These are phyloP conservation scores for Vanacampus margaritifer DNA, from an alignment of 2,113 vertebrate genomes.

Conservation along the genomic window DNA sequence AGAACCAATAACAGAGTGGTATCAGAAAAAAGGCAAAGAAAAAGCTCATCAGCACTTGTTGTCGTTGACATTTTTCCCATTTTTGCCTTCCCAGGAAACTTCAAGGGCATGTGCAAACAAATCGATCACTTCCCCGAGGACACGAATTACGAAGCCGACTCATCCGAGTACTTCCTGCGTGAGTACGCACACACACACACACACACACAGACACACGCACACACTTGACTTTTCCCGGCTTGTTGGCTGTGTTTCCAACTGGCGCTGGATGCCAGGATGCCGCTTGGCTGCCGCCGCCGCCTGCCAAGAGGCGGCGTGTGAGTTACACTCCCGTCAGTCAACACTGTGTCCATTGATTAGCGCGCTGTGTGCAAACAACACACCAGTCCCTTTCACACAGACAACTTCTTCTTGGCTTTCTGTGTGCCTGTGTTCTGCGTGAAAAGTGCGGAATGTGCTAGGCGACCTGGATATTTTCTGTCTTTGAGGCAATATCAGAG, in stretches of 20 bases:
- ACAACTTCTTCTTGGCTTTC: not conserved
- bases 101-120: constrained; percentile 99
- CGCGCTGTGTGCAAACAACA: constrained; percentile 54
- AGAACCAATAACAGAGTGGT: not conserved
- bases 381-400: constrained; percentile 20
- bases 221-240: not conserved
- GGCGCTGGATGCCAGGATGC: constrained; percentile 27
- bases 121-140: constrained; percentile 99
- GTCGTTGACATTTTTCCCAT: constrained; percentile 25
- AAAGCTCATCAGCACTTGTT: not conserved
- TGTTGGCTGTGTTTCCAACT: constrained; percentile 2
- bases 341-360: constrained; percentile 69
- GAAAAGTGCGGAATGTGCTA: no score
- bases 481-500: no score
- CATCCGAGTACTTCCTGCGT: constrained; percentile 99
- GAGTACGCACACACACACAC: constrained; percentile 64
- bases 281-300: constrained; percentile 23
- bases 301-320: constrained; percentile 54
- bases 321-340: constrained; percentile 65
- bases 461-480: no score
- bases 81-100: constrained; percentile 86
- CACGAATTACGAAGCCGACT: constrained; percentile 94
- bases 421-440: no score
- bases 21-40: not conserved
- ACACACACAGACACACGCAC: no score